Percentiles rank a stretch among this genome's conserved stretches.
These are phyloP conservation scores for Cerastoderma edule DNA, from an alignment of 2,888 invertebrate genomes.

Conservation along the genomic window DNA sequence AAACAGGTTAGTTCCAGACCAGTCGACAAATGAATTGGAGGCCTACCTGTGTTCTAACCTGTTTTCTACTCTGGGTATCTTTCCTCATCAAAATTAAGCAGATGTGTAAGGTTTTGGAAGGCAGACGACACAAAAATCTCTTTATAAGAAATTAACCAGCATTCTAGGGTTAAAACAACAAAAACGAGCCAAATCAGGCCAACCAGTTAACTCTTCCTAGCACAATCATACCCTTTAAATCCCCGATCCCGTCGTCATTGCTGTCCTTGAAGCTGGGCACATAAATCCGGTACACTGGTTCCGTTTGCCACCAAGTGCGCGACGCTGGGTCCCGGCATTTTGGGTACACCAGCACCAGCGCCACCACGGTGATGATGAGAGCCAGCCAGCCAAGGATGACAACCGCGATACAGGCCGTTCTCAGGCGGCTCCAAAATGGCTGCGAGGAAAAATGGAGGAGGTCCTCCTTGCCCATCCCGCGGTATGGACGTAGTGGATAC, in stretches of 20 bases:
- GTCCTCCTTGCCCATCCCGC: slow-evolving; percentile 82
- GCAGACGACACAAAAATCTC: too few relatives aligned
- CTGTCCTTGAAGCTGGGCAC: slow-evolving; percentile 80
- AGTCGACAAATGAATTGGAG: too few relatives aligned
- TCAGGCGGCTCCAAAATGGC: slow-evolving; percentile 79
- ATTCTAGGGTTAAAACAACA: too few relatives aligned
- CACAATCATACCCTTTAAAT: slow-evolving; percentile 74
- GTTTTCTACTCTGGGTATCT: too few relatives aligned
- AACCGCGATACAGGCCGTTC: slow-evolving; percentile 74
- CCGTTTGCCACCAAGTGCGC: slow-evolving; percentile 79
- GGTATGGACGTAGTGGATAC: slow-evolving; percentile 59
- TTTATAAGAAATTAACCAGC: too few relatives aligned
- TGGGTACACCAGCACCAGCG: slow-evolving; percentile 78
- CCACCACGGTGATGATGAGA: slow-evolving; percentile 79
- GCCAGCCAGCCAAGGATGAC: slow-evolving; percentile 78
- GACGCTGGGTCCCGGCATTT: slow-evolving; percentile 64
- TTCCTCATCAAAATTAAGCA: too few relatives aligned
- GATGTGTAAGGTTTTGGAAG: too few relatives aligned
- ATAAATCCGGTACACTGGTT: slow-evolving; percentile 76
- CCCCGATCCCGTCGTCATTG: slow-evolving; percentile 80
- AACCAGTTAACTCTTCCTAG: too few relatives aligned
- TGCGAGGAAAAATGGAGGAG: slow-evolving; percentile 77
- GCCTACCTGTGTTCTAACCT: too few relatives aligned
- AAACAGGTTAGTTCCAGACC: too few relatives aligned
- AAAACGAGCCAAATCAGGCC: too few relatives aligned